These are phyloP conservation scores for Teleiodes luculella DNA, from an alignment of 2,888 invertebrate genomes.

Conservation along the genomic window DNA sequence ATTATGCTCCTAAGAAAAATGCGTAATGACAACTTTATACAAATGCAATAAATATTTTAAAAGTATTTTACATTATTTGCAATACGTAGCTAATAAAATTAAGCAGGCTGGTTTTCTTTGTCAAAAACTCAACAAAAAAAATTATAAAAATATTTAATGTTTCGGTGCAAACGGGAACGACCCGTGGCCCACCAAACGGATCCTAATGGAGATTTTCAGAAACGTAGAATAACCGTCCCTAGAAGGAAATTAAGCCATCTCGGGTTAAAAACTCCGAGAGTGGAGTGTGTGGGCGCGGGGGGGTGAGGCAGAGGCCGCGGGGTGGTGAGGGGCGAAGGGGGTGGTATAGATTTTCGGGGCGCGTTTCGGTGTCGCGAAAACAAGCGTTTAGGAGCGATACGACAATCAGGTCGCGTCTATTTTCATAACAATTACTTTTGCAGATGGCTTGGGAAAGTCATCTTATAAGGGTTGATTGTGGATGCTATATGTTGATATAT, in stretches of 20 bases:
- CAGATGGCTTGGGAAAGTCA: background rate
- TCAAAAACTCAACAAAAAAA: no score
- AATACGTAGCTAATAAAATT: no score
- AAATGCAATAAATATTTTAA: no score
- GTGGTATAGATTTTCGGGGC: constrained; percentile 60
- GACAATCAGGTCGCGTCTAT: constrained; percentile 3
- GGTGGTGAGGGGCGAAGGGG: constrained; percentile 31
- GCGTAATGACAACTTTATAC: no score
- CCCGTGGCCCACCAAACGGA: constrained; percentile 35
- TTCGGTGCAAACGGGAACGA: constrained; percentile 6
- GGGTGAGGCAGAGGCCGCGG: constrained; percentile 24
- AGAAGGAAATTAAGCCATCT: constrained; percentile 73
- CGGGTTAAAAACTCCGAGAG: constrained; percentile 68
- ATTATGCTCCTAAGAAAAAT: no score
- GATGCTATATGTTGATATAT: no score
- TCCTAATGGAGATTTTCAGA: constrained; percentile 63
- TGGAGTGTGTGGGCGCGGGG: constrained; percentile 18
- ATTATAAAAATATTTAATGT: background rate
- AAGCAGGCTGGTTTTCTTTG: no score
- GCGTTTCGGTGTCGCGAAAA: constrained; percentile 49
- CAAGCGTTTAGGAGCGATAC: constrained; percentile 53
- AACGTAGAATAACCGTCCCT: constrained; percentile 53
- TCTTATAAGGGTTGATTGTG: no score
- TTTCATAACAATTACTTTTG: background rate
- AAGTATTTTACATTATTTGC: no score